Evolutionary conservation across 2,888 invertebrate genomes (phyloP).

Genomic region (Brachyptera putata): DNA sequence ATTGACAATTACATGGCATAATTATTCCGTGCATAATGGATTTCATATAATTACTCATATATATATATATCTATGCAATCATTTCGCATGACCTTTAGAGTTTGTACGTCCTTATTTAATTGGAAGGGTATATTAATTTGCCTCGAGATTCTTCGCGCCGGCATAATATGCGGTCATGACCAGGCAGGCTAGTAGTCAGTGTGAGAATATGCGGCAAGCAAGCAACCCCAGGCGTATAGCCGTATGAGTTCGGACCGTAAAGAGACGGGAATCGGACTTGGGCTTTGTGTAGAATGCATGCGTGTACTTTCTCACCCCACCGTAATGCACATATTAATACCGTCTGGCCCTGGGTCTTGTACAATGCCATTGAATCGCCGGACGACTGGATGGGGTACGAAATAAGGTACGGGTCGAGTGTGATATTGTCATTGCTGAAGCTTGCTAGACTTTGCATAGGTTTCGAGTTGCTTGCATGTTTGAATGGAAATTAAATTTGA

Average conservation of each 20-base stretch:
- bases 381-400: not conserved
- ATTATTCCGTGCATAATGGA: conserved; percentile 5
- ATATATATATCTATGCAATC: too few relatives aligned
- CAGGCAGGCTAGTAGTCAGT: not conserved
- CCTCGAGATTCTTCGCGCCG: too few relatives aligned
- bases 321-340: not conserved
- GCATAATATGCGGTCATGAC: too few relatives aligned
- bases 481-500: not conserved
- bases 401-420: not conserved
- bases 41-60: too few relatives aligned
- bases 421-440: conserved; percentile 3
- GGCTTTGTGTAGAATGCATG: not conserved
- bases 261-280: not conserved
- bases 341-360: not conserved
- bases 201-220: not conserved
- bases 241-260: not conserved
- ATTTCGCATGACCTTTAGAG: conserved; percentile 9
- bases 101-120: not conserved
- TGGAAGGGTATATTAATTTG: conserved; percentile 12
- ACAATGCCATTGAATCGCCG: conserved; percentile 8
- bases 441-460: not conserved
- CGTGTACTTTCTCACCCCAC: not conserved
- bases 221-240: not conserved
- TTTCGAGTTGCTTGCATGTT: not conserved
- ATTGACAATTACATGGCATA: conserved; percentile 3